Conservation (phyloP, 2,888 invertebrate genomes). For the Rhagium mordax region DNA sequence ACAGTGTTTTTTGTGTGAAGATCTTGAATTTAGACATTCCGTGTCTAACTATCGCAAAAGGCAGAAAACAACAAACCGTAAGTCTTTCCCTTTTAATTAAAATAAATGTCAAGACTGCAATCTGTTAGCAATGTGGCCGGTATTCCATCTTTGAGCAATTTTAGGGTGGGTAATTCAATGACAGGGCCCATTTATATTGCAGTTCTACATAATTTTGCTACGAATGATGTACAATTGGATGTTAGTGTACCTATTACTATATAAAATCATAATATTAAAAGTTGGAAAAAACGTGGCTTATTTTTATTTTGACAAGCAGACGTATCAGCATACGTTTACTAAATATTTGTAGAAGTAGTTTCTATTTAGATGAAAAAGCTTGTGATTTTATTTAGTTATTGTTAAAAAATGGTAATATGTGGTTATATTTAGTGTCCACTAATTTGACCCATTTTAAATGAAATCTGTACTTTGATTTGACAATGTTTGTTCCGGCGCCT, state of each 20-base stretch:
- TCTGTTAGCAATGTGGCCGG: conserved; percentile 60
- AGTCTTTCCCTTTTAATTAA: conserved; percentile 52
- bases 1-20: conserved; percentile 51
- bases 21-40: conserved; percentile 39
- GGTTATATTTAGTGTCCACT: neutral
- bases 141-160: conserved; percentile 48
- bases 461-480: neutral
- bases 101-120: conserved; percentile 46
- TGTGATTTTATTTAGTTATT: neutral
- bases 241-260: neutral
- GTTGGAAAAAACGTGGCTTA: neutral
- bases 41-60: conserved; percentile 38
- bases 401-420: neutral
- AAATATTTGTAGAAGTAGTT: neutral
- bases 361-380: neutral
- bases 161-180: conserved; percentile 30
- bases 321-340: neutral
- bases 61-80: conserved; percentile 56
- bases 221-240: neutral
- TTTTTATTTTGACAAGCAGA: conserved; percentile 6
- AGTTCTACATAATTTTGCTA: neutral
- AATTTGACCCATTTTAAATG: conserved; percentile 9
- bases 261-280: neutral
- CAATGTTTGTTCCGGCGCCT: neutral
- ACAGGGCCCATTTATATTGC: neutral